phyloP scores from a whole-genome alignment of 1,140 invertebrate genomes.

The Leucophenga varia region DNA sequence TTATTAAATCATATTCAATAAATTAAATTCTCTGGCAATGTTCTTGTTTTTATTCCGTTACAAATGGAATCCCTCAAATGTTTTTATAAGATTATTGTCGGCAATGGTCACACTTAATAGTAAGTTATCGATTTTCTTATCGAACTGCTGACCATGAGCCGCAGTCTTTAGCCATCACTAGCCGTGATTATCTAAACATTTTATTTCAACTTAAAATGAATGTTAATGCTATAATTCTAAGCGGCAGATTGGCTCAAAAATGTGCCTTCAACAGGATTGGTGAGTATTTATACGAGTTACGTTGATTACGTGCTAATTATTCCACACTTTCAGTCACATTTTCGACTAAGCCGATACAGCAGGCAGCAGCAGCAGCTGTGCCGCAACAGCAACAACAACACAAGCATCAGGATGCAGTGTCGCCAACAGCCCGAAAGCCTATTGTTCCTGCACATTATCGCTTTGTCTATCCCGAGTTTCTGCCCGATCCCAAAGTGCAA shows the following conservation, averaged over 20 bases:
- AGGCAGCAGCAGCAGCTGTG: constrained; percentile 12
- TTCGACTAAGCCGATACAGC: constrained; percentile 33
- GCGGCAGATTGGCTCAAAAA: constrained; percentile 18
- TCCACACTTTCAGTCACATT: too few relatives aligned
- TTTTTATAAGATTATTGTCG: neutral
- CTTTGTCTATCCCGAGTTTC: constrained; percentile 90
- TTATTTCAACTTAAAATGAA: constrained; percentile 34
- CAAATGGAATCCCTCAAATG: too few relatives aligned
- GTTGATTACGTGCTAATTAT: too few relatives aligned
- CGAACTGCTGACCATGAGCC: too few relatives aligned
- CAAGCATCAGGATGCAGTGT: neutral
- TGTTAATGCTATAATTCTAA: constrained; percentile 24
- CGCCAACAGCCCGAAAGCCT: constrained; percentile 27
- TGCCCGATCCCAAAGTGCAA: constrained; percentile 80
- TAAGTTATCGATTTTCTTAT: constrained; percentile 3
- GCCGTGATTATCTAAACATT: constrained; percentile 43
- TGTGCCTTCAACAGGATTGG: constrained; percentile 32
- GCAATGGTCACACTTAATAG: neutral
- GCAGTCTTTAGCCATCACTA: constrained; percentile 3
- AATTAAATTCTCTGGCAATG: neutral
- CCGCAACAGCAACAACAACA: constrained; percentile 11
- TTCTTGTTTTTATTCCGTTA: neutral
- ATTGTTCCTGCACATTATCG: constrained; percentile 62
- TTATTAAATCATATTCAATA: too few relatives aligned
- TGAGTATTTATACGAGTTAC: too few relatives aligned